These are phyloP conservation scores for Pseudomyrmex dendroicus DNA, from an alignment of 1,140 invertebrate species.

Conservation along the genomic window DNA sequence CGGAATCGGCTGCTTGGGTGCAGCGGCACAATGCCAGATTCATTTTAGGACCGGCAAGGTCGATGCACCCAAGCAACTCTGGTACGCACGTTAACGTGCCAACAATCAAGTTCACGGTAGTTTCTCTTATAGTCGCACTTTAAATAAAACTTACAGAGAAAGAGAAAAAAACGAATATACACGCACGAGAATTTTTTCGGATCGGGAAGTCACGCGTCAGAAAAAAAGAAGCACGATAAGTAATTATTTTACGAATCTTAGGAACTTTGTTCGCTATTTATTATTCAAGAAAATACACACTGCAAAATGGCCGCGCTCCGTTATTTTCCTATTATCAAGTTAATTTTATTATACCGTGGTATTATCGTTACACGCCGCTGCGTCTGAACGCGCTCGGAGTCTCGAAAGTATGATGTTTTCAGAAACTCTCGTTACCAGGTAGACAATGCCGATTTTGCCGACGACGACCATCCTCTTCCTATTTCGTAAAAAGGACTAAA, in stretches of 20 bases:
- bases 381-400: neutral
- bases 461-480: conserved; percentile 49
- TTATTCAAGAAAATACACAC: neutral
- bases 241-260: no score
- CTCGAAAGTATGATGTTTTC: neutral
- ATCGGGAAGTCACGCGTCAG: no score
- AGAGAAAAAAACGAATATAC: no score
- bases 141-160: no score
- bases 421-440: conserved; percentile 57
- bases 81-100: neutral
- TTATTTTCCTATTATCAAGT: neutral
- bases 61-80: conserved; percentile 25
- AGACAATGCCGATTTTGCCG: conserved; percentile 29
- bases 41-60: conserved; percentile 31
- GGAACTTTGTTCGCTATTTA: neutral
- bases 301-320: neutral
- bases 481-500: conserved; percentile 57
- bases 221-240: no score
- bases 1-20: neutral
- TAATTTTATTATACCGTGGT: neutral
- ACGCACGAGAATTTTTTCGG: no score
- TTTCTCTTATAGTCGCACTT: neutral
- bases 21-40: conserved; percentile 44
- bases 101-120: conserved; percentile 35
- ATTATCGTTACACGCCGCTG: neutral